Conservation (phyloP, 2,113 vertebrate genomes). For the Alexandromys fortis region DNA sequence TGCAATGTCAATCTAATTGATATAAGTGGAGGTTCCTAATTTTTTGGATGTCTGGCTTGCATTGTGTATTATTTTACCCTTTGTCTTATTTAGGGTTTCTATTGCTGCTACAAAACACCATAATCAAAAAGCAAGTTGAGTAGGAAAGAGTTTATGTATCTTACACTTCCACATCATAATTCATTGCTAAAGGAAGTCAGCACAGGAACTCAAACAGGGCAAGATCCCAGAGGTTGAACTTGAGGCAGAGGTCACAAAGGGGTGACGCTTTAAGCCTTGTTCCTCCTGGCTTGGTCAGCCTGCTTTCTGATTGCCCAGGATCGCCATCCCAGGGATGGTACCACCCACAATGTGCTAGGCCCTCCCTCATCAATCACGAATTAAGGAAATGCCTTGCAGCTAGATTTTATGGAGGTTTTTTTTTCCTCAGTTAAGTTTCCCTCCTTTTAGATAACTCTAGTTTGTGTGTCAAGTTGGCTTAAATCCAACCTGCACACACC, state of each 20-base stretch:
- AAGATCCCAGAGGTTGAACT: not conserved
- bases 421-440: not conserved
- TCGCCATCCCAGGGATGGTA: not conserved
- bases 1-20: not conserved
- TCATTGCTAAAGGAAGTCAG: not conserved
- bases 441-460: not conserved
- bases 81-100: not conserved
- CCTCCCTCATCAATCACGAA: not conserved
- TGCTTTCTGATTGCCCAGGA: not conserved
- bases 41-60: conserved; percentile 11
- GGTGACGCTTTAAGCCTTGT: not conserved
- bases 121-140: not conserved
- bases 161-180: not conserved
- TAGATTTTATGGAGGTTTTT: not conserved
- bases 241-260: not conserved
- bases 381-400: not conserved
- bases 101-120: not conserved
- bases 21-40: not conserved
- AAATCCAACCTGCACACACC: not conserved
- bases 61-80: not conserved
- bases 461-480: not conserved
- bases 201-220: not conserved
- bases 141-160: not conserved
- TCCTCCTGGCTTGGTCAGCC: not conserved
- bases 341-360: not conserved